A percentile compares a stretch with the other conserved stretches of the same genome.
Conservation (phyloP, 2,113 vertebrate species). For the Hippolais icterina region DNA sequence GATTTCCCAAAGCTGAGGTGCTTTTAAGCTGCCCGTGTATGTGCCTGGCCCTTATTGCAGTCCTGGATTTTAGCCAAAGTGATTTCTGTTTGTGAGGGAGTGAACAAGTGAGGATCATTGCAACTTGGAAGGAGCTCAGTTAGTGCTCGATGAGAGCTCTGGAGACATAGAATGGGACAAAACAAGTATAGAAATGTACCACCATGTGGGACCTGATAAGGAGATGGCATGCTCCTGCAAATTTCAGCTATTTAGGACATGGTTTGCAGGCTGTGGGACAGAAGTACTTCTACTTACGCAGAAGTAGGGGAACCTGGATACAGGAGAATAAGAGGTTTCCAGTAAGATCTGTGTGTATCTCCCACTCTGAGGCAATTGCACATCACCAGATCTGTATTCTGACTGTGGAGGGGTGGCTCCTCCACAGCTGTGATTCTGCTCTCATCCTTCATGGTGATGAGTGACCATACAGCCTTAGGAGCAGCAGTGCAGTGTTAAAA, state of each 20-base stretch:
- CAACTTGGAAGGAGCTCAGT: background rate
- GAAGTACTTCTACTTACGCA: too few species aligned
- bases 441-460: background rate
- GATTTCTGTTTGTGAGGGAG: background rate
- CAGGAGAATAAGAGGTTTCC: background rate
- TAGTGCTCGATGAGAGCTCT: background rate
- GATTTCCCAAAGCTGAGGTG: constrained; percentile 50
- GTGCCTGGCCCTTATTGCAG: constrained; percentile 30
- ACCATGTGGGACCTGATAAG: background rate
- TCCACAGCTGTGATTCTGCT: background rate
- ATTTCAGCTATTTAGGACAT: background rate
- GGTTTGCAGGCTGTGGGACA: background rate
- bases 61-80: constrained; percentile 24
- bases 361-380: fast-evolving
- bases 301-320: background rate
- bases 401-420: background rate
- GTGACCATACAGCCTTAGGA: background rate
- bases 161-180: background rate
- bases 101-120: constrained; percentile 37
- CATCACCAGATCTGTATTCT: background rate
- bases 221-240: background rate
- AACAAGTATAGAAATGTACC: background rate
- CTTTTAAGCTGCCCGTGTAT: background rate
- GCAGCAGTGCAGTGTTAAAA: background rate
- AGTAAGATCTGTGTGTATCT: background rate